phyloP scores from a whole-genome alignment of 2,113 vertebrate genomes.

The Psittacula cyanocephala region DNA sequence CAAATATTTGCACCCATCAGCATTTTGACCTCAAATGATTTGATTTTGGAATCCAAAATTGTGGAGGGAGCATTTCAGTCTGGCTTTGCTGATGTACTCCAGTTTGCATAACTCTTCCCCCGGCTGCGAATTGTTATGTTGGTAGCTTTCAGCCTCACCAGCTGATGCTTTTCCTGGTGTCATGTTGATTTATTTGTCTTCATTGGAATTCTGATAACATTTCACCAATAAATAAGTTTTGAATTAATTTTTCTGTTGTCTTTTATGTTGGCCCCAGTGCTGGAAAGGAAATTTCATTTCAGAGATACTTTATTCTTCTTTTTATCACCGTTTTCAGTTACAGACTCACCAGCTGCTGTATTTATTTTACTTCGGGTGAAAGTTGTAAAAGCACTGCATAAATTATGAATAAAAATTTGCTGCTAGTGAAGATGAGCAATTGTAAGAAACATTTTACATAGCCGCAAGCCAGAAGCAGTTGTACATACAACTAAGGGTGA shows the following conservation, averaged over 20 bases:
- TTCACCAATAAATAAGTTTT: constrained; percentile 56
- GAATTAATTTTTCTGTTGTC: constrained; percentile 36
- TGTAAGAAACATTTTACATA: not conserved
- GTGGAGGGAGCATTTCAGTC: not conserved
- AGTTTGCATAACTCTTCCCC: constrained; percentile 10
- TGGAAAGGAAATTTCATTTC: constrained; percentile 56
- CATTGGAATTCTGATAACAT: constrained; percentile 1
- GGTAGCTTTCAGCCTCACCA: constrained; percentile 16
- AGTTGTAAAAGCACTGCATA: not conserved
- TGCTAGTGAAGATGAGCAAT: not conserved
- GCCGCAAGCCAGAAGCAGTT: not conserved
- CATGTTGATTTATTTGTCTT: constrained; percentile 50
- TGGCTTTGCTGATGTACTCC: not conserved
- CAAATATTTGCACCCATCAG: constrained; percentile 36
- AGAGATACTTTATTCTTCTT: constrained; percentile 41
- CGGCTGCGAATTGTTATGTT: not conserved
- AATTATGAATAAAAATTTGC: constrained; percentile 15
- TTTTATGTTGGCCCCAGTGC: constrained; percentile 16
- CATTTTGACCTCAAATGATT: not conserved
- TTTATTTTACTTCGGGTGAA: constrained; percentile 31
- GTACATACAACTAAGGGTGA: not conserved
- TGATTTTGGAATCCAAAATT: not conserved
- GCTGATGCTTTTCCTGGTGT: constrained; percentile 43
- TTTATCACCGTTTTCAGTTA: constrained; percentile 25
- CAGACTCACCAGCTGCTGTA: not conserved